Percentiles rank a stretch among this genome's conserved stretches.
Evolutionary conservation across 2,888 invertebrate species (phyloP).

Genomic region (Hymenopus coronatus): DNA sequence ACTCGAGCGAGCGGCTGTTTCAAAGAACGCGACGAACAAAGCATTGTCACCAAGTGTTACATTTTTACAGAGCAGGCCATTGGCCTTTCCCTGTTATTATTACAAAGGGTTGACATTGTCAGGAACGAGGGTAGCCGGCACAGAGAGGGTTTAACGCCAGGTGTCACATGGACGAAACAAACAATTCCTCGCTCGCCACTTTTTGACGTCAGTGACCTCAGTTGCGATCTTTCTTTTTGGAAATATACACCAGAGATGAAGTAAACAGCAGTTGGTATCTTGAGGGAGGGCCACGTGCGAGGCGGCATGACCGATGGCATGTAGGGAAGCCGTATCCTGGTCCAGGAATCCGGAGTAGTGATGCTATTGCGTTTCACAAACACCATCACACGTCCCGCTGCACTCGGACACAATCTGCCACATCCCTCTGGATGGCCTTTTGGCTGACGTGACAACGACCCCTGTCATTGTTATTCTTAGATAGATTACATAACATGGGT

Average conservation of each 20-base stretch:
- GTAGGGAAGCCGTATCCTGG: not conserved
- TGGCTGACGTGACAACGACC: not conserved
- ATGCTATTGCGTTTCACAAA: not conserved
- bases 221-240: not conserved
- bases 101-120: not conserved
- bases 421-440: not conserved
- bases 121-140: not conserved
- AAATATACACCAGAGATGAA: not conserved
- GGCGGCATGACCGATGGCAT: not conserved
- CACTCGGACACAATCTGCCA: not conserved
- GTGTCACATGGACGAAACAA: not conserved
- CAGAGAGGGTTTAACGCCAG: not conserved
- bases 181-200: not conserved
- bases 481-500: too few species aligned
- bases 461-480: not conserved
- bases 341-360: not conserved
- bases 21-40: not conserved
- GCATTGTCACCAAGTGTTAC: not conserved
- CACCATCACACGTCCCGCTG: not conserved
- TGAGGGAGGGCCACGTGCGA: not conserved
- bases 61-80: not conserved
- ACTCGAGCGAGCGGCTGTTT: not conserved
- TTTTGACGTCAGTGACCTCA: not conserved
- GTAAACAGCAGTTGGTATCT: not conserved
- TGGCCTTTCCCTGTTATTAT: not conserved